Evolutionary conservation across 2,888 invertebrate species (phyloP).

Genomic region (Lampropteryx suffumata): DNA sequence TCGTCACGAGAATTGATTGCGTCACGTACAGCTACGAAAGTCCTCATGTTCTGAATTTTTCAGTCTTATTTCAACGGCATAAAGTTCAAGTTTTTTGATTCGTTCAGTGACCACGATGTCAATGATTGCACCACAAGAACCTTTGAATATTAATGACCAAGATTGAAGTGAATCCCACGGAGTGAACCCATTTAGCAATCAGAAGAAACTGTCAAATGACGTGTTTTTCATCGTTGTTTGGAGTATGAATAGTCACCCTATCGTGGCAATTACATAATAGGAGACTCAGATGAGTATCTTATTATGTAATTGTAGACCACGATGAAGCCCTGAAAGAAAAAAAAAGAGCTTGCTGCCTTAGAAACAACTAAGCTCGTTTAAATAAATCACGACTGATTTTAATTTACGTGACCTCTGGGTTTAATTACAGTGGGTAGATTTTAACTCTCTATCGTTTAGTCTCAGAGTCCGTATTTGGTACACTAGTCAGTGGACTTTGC

Average conservation of each 20-base stretch:
- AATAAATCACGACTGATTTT: constrained; percentile 10
- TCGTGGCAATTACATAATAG: no score
- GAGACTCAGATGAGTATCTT: no score
- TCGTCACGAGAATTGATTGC: constrained; percentile 56
- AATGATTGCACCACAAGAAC: constrained; percentile 54
- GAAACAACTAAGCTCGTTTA: constrained; percentile 9
- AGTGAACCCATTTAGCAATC: constrained; percentile 34
- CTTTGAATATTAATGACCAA: constrained; percentile 66
- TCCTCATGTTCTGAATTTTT: constrained; percentile 18
- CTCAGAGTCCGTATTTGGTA: constrained; percentile 6
- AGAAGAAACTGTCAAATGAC: constrained; percentile 24
- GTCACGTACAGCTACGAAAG: constrained; percentile 42
- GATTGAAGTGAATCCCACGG: constrained; percentile 50
- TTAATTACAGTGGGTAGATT: constrained; percentile 21
- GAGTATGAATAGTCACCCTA: background rate
- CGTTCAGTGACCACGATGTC: constrained; percentile 47
- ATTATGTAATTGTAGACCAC: no score
- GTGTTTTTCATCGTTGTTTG: constrained; percentile 15
- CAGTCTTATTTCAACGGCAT: constrained; percentile 25
- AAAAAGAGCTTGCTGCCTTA: no score
- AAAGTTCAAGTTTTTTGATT: constrained; percentile 29
- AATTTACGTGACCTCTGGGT: constrained; percentile 22
- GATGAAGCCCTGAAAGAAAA: no score
- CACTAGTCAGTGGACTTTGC: constrained; percentile 18
- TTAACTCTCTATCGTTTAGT: constrained; percentile 22